These are phyloP conservation scores for Cephus spinipes DNA, from an alignment of 2,888 invertebrate species.

Conservation along the genomic window DNA sequence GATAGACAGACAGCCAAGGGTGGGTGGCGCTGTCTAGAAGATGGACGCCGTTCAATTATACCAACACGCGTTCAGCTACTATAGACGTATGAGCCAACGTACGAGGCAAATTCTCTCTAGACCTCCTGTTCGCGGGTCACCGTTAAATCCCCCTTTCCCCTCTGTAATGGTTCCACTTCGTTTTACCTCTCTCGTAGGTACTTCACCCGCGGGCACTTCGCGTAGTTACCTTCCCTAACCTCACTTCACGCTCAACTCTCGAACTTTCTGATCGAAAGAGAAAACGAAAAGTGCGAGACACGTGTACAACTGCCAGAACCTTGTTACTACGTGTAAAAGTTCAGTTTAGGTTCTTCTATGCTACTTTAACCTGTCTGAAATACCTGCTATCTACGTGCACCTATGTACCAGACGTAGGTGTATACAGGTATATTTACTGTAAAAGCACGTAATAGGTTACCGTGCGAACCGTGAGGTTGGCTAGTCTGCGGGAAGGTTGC, in stretches of 20 bases:
- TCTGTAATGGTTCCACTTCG: background rate
- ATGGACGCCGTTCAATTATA: conserved; percentile 55
- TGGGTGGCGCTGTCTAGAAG: conserved; percentile 37
- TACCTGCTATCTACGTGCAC: background rate
- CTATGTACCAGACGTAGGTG: background rate
- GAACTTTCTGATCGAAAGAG: background rate
- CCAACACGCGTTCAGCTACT: conserved; percentile 32
- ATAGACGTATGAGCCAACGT: conserved; percentile 2
- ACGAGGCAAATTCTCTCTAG: conserved; percentile 26
- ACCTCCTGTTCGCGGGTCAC: conserved; percentile 22
- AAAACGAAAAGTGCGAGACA: background rate
- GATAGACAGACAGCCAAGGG: conserved; percentile 35
- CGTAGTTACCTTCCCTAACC: background rate
- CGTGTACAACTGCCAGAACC: background rate
- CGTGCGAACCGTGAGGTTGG: background rate
- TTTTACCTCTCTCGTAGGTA: background rate
- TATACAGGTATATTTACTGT: background rate
- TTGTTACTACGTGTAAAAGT: background rate
- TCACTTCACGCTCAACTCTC: conserved; percentile 3
- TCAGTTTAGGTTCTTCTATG: background rate
- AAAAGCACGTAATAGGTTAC: background rate
- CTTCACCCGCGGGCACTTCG: background rate
- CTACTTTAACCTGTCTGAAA: background rate
- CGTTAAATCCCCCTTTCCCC: background rate
- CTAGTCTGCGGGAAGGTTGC: conserved; percentile 1